Evolutionary conservation across 2,888 invertebrate species (phyloP).

Genomic region (Apamea crenata): DNA sequence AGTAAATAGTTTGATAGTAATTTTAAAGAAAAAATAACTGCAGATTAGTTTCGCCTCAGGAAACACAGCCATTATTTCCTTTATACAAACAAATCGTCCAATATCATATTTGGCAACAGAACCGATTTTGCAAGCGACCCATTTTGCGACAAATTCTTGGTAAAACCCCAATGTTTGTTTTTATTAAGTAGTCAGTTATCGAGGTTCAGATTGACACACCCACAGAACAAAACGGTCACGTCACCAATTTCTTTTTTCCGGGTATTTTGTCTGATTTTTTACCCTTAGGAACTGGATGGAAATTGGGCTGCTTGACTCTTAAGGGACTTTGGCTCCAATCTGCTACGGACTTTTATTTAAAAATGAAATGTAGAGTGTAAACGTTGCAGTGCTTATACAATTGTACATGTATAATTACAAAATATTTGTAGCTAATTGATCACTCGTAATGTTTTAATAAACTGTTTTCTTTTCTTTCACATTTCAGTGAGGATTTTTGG

Average conservation of each 20-base stretch:
- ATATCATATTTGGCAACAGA: constrained; percentile 7
- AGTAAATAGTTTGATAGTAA: background rate
- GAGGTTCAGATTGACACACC: constrained; percentile 25
- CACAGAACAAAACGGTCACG: constrained; percentile 12
- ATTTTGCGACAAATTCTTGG: constrained; percentile 20
- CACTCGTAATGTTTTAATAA: background rate
- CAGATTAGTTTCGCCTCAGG: background rate
- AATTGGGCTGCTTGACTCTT: constrained; percentile 21
- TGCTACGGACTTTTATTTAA: constrained; percentile 24
- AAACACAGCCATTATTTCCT: constrained; percentile 9
- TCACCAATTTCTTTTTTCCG: constrained; percentile 33
- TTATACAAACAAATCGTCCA: background rate
- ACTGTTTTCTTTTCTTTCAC: background rate
- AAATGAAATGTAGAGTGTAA: constrained; percentile 24
- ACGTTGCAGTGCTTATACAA: background rate
- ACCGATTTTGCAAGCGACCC: constrained; percentile 8
- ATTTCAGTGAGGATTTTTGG: background rate
- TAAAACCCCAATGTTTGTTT: constrained; percentile 13
- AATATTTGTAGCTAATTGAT: constrained; percentile 22
- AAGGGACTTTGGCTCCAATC: constrained; percentile 13
- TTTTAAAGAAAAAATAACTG: background rate
- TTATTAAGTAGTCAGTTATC: constrained; percentile 18
- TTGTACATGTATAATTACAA: constrained; percentile 6
- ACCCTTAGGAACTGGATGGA: constrained; percentile 11
- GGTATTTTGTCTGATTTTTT: constrained; percentile 41